Percentiles rank a stretch among this genome's conserved stretches.
Evolutionary conservation across 2,113 vertebrate species (phyloP).

Genomic region (Phaethornis superciliosus): DNA sequence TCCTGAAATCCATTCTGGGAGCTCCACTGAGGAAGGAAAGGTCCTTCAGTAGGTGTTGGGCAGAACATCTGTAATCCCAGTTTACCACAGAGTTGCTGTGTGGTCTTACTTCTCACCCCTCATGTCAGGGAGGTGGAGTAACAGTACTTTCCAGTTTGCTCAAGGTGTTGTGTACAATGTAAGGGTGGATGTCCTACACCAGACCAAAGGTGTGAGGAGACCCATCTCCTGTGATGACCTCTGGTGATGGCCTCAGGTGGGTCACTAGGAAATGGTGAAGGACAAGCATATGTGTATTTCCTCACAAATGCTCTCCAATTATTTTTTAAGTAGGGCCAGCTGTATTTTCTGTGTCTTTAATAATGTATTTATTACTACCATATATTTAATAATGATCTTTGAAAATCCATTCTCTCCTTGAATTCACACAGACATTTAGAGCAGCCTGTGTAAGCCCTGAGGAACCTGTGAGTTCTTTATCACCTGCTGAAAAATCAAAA

Average conservation of each 20-base stretch:
- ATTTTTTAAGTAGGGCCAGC: neutral
- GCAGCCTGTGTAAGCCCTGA: neutral
- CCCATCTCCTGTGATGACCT: neutral
- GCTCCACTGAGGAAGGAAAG: neutral
- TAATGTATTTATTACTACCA: neutral
- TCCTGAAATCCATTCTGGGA: neutral
- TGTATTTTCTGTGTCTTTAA: neutral
- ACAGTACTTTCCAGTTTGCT: neutral
- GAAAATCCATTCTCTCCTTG: neutral
- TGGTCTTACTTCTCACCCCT: neutral
- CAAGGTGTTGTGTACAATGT: fast-evolving
- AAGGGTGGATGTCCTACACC: neutral
- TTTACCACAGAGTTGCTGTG: neutral
- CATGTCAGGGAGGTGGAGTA: neutral
- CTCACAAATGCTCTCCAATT: neutral
- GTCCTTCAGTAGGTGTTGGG: neutral
- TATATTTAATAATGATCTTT: neutral
- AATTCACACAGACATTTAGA: neutral
- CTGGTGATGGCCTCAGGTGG: neutral
- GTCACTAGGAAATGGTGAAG: neutral
- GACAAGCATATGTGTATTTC: neutral
- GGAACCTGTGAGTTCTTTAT: neutral
- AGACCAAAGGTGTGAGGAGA: neutral
- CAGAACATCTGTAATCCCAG: neutral
- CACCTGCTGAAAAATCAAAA: neutral